These are phyloP conservation scores for Troilus luridus DNA, from an alignment of 2,888 invertebrate genomes.

Conservation along the genomic window DNA sequence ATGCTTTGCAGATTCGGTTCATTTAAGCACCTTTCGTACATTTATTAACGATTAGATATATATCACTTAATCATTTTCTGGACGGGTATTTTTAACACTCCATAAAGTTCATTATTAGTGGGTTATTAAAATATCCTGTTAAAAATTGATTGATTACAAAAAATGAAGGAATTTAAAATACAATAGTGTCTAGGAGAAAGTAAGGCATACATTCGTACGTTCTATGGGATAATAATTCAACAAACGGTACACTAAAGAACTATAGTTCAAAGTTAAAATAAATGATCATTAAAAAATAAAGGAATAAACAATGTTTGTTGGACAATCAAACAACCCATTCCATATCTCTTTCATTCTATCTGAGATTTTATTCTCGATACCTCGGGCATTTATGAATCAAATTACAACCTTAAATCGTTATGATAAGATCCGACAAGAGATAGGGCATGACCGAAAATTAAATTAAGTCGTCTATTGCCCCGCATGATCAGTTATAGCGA, in stretches of 20 bases:
- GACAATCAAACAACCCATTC: constrained; percentile 15
- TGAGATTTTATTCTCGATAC: not conserved
- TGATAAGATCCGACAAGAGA: constrained; percentile 39
- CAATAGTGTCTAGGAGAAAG: no score
- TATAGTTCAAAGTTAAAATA: not conserved
- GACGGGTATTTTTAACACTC: no score
- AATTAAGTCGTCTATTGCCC: constrained; percentile 46
- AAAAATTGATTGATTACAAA: no score
- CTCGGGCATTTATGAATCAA: constrained; percentile 32
- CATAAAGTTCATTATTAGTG: no score
- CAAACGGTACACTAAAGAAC: not conserved
- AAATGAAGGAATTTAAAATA: no score
- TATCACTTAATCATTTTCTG: no score
- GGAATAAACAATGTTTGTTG: not conserved
- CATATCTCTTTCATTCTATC: constrained; percentile 24
- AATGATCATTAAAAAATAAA: constrained; percentile 5
- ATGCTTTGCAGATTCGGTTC: no score
- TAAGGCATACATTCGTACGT: not conserved
- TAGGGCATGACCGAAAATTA: constrained; percentile 37
- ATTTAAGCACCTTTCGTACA: no score
- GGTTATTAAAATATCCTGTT: no score
- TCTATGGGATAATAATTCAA: not conserved
- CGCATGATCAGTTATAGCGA: not conserved
- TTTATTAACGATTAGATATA: no score
- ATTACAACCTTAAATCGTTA: constrained; percentile 14